Conservation (phyloP, 2,113 vertebrate genomes). For the Athene noctua region DNA sequence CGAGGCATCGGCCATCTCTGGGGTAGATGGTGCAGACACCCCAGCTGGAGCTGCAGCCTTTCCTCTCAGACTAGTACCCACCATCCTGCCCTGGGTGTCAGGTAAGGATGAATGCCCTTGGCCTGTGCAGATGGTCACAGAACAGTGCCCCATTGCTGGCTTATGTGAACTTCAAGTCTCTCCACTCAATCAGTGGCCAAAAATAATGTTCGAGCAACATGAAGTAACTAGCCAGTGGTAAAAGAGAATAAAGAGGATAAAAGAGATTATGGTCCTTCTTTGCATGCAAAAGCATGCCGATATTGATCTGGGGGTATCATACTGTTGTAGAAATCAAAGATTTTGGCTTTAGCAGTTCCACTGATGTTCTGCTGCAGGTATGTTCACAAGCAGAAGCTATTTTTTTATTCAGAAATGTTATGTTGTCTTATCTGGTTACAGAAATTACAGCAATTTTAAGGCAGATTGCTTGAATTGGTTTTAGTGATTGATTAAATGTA, state of each 20-base stretch:
- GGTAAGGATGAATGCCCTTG: no score
- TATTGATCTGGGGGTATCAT: background rate
- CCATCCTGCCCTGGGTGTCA: no score
- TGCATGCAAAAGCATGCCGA: background rate
- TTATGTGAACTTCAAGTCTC: no score
- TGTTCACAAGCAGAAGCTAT: background rate
- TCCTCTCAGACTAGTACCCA: no score
- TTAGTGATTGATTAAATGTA: background rate
- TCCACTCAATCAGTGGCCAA: background rate
- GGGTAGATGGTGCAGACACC: no score
- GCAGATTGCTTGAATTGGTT: background rate
- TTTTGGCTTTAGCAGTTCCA: background rate
- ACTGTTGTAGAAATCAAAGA: background rate
- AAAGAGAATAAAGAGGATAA: background rate
- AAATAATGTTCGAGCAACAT: background rate
- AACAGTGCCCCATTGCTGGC: no score
- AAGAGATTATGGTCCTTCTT: background rate
- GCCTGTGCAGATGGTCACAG: no score
- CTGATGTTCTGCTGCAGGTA: background rate
- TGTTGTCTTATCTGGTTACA: background rate
- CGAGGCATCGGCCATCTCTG: no score
- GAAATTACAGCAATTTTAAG: background rate
- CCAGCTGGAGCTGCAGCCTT: no score
- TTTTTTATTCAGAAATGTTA: background rate
- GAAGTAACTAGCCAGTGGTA: background rate